Percentiles rank a stretch among this genome's conserved stretches.
These are phyloP conservation scores for Tanypteryx hageni DNA, from an alignment of 2,888 invertebrate genomes.

Conservation along the genomic window DNA sequence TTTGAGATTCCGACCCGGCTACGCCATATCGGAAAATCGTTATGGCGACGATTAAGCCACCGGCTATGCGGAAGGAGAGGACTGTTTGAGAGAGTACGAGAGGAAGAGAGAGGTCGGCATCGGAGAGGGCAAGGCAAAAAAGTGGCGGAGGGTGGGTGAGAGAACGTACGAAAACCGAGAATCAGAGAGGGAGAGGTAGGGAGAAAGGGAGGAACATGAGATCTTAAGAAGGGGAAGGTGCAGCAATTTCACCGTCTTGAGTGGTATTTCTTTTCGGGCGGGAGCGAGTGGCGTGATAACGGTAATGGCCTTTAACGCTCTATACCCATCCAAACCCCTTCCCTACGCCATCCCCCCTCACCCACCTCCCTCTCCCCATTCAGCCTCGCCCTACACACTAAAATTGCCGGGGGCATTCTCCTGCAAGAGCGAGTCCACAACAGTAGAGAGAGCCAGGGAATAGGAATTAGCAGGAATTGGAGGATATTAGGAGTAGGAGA, in stretches of 20 bases:
- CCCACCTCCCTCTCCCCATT: background rate
- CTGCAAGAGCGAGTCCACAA: background rate
- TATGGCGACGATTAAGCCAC: conserved; percentile 57
- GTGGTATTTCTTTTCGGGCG: conserved; percentile 58
- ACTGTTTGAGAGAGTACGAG: background rate
- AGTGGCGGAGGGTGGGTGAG: background rate
- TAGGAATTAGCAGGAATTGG: background rate
- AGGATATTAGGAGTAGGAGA: background rate
- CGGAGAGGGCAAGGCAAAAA: background rate
- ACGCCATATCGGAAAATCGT: conserved; percentile 62
- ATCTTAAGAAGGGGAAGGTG: conserved; percentile 43
- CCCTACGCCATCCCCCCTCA: background rate
- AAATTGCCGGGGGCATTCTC: background rate
- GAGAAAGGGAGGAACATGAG: background rate
- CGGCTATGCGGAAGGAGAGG: conserved; percentile 26
- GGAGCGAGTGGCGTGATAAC: conserved; percentile 52
- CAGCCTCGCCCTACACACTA: background rate
- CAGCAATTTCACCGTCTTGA: conserved; percentile 57
- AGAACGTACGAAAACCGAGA: background rate
- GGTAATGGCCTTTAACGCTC: conserved; percentile 61
- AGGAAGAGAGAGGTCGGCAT: background rate
- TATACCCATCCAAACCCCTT: conserved; percentile 50
- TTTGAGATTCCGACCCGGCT: conserved; percentile 52
- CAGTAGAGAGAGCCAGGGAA: background rate
- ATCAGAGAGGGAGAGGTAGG: background rate